Percentiles rank a stretch among this genome's conserved stretches.
Conservation (phyloP, 2,888 invertebrate species). For the Plutella xylostella region DNA sequence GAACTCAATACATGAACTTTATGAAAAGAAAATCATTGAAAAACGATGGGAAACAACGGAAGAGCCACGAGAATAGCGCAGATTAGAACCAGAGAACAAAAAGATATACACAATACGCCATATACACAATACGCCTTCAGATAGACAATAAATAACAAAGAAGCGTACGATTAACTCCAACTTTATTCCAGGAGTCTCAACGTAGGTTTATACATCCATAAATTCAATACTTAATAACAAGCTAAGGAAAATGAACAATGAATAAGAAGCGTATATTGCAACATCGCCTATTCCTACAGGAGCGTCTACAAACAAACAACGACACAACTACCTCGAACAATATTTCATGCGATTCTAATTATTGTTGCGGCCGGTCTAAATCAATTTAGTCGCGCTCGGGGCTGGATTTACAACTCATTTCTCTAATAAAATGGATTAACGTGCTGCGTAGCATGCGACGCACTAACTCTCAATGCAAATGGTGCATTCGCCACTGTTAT, state of each 20-base stretch:
- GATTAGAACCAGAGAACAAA: too few species aligned
- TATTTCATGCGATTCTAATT: conserved; percentile 47
- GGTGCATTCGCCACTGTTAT: conserved; percentile 41
- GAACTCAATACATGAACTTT: conserved; percentile 45
- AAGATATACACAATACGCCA: too few species aligned
- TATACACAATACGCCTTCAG: neutral
- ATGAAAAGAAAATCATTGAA: conserved; percentile 24
- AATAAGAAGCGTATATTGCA: neutral
- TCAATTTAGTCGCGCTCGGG: conserved; percentile 38
- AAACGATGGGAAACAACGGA: conserved; percentile 3
- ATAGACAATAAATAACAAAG: conserved; percentile 2
- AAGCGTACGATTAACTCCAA: conserved; percentile 1
- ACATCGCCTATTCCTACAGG: neutral
- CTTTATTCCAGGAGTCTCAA: conserved; percentile 4
- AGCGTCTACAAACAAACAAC: neutral
- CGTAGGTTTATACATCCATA: conserved; percentile 1
- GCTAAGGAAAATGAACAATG: conserved; percentile 5
- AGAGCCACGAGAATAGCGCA: neutral
- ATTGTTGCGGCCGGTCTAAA: conserved; percentile 48
- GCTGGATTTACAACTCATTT: conserved; percentile 41
- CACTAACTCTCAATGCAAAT: conserved; percentile 50
- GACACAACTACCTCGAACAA: conserved; percentile 16
- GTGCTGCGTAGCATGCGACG: conserved; percentile 28
- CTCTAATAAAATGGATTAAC: conserved; percentile 47
- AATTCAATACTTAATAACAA: conserved; percentile 7